Percentiles rank a stretch among this genome's conserved stretches.
phyloP scores from a whole-genome alignment of 2,113 vertebrate genomes.

The Oenanthe melanoleuca region DNA sequence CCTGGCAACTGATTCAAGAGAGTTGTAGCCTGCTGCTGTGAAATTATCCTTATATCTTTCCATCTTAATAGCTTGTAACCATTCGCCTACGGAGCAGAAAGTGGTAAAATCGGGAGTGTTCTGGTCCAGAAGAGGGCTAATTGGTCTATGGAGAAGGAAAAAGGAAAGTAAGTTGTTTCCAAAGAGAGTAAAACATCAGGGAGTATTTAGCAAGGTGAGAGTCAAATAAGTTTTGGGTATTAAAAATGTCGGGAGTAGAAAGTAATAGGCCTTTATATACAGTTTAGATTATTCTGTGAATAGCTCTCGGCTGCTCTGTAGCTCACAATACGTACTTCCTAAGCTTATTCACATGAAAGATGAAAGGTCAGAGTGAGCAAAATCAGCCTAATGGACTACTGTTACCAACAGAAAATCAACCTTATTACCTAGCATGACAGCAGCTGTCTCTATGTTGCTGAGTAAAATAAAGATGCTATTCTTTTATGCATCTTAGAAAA shows the following conservation, averaged over 20 bases:
- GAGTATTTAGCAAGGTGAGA: conserved; percentile 55
- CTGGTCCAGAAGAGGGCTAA: conserved; percentile 97
- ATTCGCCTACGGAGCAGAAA: conserved; percentile 96
- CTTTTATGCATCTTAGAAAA: conserved; percentile 3
- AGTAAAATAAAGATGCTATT: conserved; percentile 10
- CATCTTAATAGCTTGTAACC: conserved; percentile 99
- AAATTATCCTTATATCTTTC: conserved; percentile 98
- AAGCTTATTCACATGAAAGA: conserved; percentile 12
- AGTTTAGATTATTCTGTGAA: background rate
- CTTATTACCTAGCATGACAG: conserved; percentile 17
- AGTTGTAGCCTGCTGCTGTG: conserved; percentile 96
- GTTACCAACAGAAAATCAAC: conserved; percentile 17
- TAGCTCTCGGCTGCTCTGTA: background rate
- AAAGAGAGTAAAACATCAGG: conserved; percentile 54
- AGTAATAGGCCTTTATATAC: conserved; percentile 22
- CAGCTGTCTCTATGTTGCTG: background rate
- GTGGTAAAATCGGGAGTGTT: conserved; percentile 94
- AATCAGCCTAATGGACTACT: conserved; percentile 12
- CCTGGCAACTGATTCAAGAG: conserved; percentile 95
- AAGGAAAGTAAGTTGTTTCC: conserved; percentile 70
- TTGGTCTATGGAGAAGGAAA: conserved; percentile 85
- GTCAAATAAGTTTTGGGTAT: conserved; percentile 47
- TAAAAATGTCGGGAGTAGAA: conserved; percentile 34
- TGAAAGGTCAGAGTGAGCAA: conserved; percentile 38
- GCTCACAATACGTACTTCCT: conserved; percentile 13